Base-by-base conservation (phyloP, 2,113 vertebrate species). In the Carassius auratus region DNA sequence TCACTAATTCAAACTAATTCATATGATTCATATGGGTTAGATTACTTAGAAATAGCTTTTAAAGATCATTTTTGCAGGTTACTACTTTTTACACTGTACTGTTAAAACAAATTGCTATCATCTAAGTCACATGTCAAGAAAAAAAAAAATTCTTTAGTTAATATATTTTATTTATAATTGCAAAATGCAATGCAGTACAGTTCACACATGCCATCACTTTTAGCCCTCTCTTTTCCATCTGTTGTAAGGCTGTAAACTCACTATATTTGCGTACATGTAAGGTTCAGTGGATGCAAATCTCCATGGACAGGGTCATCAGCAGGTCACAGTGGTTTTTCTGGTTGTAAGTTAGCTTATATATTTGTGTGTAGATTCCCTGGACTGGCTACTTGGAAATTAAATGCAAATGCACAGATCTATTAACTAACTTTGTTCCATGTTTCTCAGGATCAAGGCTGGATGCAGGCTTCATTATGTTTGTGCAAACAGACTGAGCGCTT, bases 181-280 rank as follows among this genome's bases (percentile, higher is more conserved):
- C 45, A 5, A 74, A 74, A 74, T 48, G 42, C 1, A 48, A 23
- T 48, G 38, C 38, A 74, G 71, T 14, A 13, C 21, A 74, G 71
- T 74, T 38, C 38, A 38, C 38, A 38, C 38, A 30, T 42, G 69
- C 36, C 12, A 12, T 74, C 1, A 76, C 1, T 30, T 76, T 30
- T 13, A 30, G 74, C 9, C 17, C 48, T 52, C 45, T 30, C 23
- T 76, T 30, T 30, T 23, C 15, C 48, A 30, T 55, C 48, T 76
- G 74, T 76, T 76, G 74, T 30, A 52, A 76, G 30, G 48, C n/a
- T 30, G 5, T 76, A 52, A 30, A 52, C 45, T 76, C 74, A 76
- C 8, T 55, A 78, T 78, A 78, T 78, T 78, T 78, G 76, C 76
- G 10, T 78, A 61, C 61, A 38, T 19, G 52, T 78, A 57, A 61